Conservation (phyloP, 2,888 invertebrate genomes). For the Macroteleia sp. region DNA sequence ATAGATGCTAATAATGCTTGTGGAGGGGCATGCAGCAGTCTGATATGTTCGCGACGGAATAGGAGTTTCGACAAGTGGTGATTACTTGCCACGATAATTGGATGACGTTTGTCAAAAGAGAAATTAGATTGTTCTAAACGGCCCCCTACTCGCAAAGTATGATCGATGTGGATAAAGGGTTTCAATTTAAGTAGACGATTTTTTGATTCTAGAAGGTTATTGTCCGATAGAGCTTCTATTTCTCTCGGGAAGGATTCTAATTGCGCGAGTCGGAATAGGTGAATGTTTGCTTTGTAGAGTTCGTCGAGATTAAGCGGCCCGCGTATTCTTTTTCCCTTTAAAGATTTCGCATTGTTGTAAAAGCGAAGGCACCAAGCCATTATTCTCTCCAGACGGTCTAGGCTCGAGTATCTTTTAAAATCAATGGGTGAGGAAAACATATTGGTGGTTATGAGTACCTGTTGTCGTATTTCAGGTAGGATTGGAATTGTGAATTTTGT, state of each 20-base stretch:
- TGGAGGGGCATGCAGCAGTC: constrained; percentile 31
- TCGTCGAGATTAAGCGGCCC: not conserved
- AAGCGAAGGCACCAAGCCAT: not conserved
- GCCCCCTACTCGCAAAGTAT: not conserved
- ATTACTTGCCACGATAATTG: constrained; percentile 1
- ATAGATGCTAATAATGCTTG: constrained; percentile 10
- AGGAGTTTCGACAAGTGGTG: constrained; percentile 22
- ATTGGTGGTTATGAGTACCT: too few relatives aligned
- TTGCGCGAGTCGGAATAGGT: not conserved
- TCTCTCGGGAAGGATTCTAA: not conserved
- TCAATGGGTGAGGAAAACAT: not conserved
- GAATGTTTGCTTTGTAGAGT: not conserved
- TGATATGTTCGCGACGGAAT: constrained; percentile 23
- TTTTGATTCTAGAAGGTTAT: not conserved
- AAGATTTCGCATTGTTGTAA: not conserved
- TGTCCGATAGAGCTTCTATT: not conserved
- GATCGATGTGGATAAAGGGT: not conserved
- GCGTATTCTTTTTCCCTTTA: not conserved
- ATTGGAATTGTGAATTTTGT: too few relatives aligned
- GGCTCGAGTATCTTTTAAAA: not conserved
- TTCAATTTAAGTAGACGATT: not conserved
- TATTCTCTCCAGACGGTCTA: not conserved
- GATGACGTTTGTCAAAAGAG: constrained; percentile 12
- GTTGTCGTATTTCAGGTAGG: too few relatives aligned
- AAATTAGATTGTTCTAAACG: not conserved